Evolutionary conservation across 2,888 invertebrate genomes (phyloP), one percentile per base, ranked within the genome.

Genomic region (Trypoxylon attenuatum): DNA sequence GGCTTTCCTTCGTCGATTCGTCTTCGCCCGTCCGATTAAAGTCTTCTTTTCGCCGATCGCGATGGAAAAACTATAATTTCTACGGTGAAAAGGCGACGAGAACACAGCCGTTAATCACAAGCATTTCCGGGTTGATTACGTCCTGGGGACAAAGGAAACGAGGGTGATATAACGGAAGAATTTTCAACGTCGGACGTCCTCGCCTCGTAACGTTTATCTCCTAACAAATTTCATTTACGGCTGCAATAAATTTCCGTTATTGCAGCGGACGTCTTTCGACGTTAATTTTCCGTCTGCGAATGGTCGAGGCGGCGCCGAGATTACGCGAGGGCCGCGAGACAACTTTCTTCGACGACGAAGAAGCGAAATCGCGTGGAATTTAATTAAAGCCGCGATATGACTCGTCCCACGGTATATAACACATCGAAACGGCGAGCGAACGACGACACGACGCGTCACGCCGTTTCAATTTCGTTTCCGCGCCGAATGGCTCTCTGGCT

Each of bases 231-330:
- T 33, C 47, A 33, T 33, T 33, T 19, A 19, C n/a, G 29, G 5
- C 29, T 19, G 2, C 33, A 33, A 47, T 47, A 33, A 47, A 29
- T 47, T 47, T 15, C 47, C 29, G 5, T 47, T 5, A 27, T 46
- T 18, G n/a, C n/a, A n/a, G n/a, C 13, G 22, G 45, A 23, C 45
- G 27, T 25, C 27, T 15, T 46, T 46, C 23, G 27, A 1, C 16
- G 46, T 3, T 27, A 46, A 46, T 46, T 27, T 6, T n/a, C n/a
- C n/a, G n/a, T n/a, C n/a, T n/a, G n/a, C n/a, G n/a, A n/a, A n/a
- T n/a, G n/a, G n/a, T n/a, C n/a, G n/a, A n/a, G n/a, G n/a, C n/a
- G n/a, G n/a, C n/a, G n/a, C n/a, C n/a, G 43, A 10, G 23, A 21
- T 43, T 21, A 22, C 43, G n/a, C n/a, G n/a, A n/a, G n/a, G n/a